Conservation (phyloP, 2,797 vertebrate genomes). For the Amblyraja radiata region DNA sequence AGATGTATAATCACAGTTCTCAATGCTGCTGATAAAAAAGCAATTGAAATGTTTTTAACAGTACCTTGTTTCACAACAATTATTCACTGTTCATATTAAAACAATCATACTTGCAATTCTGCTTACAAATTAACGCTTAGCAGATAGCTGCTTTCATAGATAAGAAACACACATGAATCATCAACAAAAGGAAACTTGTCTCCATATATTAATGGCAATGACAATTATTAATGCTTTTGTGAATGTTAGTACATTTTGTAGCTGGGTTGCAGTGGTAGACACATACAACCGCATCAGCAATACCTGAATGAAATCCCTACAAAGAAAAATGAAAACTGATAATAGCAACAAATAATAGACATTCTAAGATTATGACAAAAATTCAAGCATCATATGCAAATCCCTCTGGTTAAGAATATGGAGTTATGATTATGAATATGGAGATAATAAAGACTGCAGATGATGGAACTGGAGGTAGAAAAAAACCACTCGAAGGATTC, state of each 20-base stretch:
- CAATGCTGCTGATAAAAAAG: background rate
- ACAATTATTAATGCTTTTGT: conserved; percentile 14
- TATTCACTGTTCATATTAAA: background rate
- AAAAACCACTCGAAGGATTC: no score
- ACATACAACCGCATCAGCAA: background rate
- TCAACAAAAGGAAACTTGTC: background rate
- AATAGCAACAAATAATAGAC: background rate
- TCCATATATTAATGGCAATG: background rate
- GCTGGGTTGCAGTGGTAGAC: background rate
- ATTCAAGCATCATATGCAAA: background rate
- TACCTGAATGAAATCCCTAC: background rate
- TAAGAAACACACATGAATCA: background rate
- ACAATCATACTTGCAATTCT: background rate
- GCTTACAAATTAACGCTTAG: background rate
- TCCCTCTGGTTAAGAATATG: background rate
- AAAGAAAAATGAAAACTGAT: background rate
- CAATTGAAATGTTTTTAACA: background rate
- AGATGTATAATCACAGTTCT: background rate
- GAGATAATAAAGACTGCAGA: no score
- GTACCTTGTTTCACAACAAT: background rate
- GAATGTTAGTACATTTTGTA: background rate
- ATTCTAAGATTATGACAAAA: background rate
- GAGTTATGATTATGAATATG: no score
- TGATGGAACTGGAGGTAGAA: no score
- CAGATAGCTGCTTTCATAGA: background rate